Base-by-base conservation (phyloP, 2,113 vertebrate species). In the Pimephales promelas region DNA sequence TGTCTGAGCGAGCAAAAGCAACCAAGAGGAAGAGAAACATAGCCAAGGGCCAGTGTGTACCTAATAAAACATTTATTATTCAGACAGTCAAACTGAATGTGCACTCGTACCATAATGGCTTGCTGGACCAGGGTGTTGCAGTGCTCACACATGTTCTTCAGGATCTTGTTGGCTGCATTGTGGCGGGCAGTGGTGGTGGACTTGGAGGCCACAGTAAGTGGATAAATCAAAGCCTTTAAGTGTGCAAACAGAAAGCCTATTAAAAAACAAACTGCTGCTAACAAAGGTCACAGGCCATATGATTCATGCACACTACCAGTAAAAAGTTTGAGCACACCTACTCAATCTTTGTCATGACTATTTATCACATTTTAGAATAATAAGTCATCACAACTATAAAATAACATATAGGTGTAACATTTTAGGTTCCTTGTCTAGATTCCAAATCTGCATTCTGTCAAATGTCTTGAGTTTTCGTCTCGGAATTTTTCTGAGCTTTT, bases 141-240 rank as follows among this genome's bases (percentile, higher is more conserved):
- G 91, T 99, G 98, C 88, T 99, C 98, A 84, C 98, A 99, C 98
- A 99, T 99, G 91, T 99, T 99, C 92, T 99, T 99, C 92, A 99
- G 87, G 86, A 99, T 99, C 92, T 99, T 99, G 93, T 99, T 99
- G 40, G 98, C 98, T 20, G 98, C 97, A 0, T 97, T 99, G 93
- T 99, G 97, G 0, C 98, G 97, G 73, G 97, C 98, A 0, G 97
- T 99, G 24, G 97, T 99, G 0, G 98, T 99, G 1, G 98, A 99
- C 91, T 99, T 99, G n/a, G 97, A 99, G 22, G 98, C 98, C 88
- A 99, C 98, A 1, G 98, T 99, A 82, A 99, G 92, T 0, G 98
- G 98, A 88, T 99, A 99, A 90, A 99, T 99, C 92, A 99, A 93
- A 90, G 98, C 98, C 98, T 99, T 86, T 40, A 78, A 68, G 90